phyloP scores from a whole-genome alignment of 2,113 vertebrate genomes.

The Hemicordylus capensis region DNA sequence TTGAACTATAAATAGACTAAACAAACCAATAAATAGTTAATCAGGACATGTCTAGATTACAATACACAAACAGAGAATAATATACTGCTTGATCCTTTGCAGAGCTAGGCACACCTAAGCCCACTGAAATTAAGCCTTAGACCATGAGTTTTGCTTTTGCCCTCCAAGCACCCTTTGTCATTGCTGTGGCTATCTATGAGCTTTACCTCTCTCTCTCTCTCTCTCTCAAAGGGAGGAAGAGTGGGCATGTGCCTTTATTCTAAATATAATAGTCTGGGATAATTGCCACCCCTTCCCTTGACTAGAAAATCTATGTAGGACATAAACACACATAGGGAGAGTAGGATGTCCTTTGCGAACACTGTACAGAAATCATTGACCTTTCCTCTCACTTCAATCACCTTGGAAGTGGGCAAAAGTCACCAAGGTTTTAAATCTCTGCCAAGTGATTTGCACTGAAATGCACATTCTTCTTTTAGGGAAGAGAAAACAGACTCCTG shows the following conservation, averaged over 20 bases:
- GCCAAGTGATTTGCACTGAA: not conserved
- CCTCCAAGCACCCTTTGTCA: not conserved
- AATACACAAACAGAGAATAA: too few species aligned
- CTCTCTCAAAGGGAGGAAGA: not conserved
- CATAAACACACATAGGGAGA: not conserved
- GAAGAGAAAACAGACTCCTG: not conserved
- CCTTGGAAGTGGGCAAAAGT: not conserved
- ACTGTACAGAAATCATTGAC: not conserved
- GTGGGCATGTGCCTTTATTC: not conserved
- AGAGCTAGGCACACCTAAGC: not conserved
- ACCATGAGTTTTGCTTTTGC: not conserved
- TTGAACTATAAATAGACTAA: too few species aligned
- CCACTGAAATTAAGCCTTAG: not conserved
- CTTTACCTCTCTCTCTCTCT: not conserved
- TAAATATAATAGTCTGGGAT: not conserved
- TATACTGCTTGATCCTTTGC: not conserved
- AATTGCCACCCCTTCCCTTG: not conserved
- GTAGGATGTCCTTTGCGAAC: not conserved
- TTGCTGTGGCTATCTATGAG: not conserved
- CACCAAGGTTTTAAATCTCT: not conserved
- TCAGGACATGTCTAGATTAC: not conserved
- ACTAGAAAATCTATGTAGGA: not conserved
- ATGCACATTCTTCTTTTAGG: not conserved
- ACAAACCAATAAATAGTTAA: too few species aligned
- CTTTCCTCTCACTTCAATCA: not conserved